Base-by-base conservation (phyloP, 2,797 vertebrate species). In the Phalanger gymnotis region DNA sequence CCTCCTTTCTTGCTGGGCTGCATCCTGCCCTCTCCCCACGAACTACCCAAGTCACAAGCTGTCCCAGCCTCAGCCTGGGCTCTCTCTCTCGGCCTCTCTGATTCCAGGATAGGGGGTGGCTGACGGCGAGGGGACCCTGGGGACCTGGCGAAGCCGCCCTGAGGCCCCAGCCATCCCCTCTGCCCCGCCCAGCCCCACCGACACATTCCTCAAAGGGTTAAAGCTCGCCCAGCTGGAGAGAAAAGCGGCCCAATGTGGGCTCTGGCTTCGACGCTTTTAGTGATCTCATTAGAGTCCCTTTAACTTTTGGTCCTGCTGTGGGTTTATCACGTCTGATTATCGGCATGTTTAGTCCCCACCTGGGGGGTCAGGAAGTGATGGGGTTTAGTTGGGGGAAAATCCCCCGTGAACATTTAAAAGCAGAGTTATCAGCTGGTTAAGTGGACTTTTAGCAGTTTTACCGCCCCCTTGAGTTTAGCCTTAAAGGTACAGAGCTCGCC, bases 341-440 rank as follows among this genome's bases (percentile, higher is more conserved):
- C 94, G 95, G 94, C 93, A 53, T 90, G 96, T 98, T 98, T 98
- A 98, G 96, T 96, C 96, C 97, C 97, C 97, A 2, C 91, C 27
- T 58, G 94, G 47, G 94, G 96, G 95, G 95, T 95, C 96, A 96
- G 94, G 92, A 95, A 40, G 95, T 97, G 95, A 94, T 91, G 97
- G 93, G 57, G 95, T 98, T 98, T 97, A 97, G 90, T 90, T 95
- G 96, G 98, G 97, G 98, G 97, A 95, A 34, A 94, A 61, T 66
- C 95, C 97, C 98, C 97, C 30, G 61, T 94, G 98, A 97, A 96
- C 96, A 96, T 98, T 98, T 98, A 99, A 98, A 98, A 98, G 91
- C 98, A 98, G 98, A 96, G 99, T 99, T 99, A 99, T 99, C 99
- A 98, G 99, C 98, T 98, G 98, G 98, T 99, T 99, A 99, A 98